These are phyloP conservation scores for Microctonus brassicae DNA, from an alignment of 2,888 invertebrate species.

Conservation along the genomic window DNA sequence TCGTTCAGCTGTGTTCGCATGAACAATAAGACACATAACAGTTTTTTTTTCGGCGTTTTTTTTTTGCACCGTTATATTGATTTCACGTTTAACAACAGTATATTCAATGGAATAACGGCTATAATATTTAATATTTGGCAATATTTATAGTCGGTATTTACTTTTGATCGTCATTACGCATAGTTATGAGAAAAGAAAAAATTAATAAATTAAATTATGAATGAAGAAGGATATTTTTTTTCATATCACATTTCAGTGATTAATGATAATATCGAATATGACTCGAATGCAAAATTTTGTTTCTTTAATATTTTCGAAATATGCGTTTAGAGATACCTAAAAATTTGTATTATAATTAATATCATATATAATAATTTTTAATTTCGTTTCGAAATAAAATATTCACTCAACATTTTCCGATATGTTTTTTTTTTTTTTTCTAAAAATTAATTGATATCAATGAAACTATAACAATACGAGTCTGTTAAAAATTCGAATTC, in stretches of 20 bases:
- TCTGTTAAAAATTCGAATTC: neutral
- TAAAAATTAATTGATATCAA: neutral
- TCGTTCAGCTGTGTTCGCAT: conserved; percentile 64
- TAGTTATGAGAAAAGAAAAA: neutral
- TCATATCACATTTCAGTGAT: no score
- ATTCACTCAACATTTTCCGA: neutral
- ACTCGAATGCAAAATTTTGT: no score
- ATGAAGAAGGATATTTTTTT: no score
- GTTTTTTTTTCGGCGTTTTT: conserved; percentile 47
- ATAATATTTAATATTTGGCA: neutral
- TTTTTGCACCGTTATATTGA: conserved; percentile 13
- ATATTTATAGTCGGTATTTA: conserved; percentile 2
- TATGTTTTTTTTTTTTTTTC: neutral
- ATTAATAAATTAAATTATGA: neutral
- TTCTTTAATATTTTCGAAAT: no score
- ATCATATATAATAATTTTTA: neutral
- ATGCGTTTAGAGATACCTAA: no score
- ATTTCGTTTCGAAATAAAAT: neutral
- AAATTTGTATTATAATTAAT: neutral
- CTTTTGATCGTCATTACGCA: conserved; percentile 5
- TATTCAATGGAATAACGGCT: neutral
- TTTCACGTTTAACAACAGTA: conserved; percentile 3
- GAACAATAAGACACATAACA: conserved; percentile 70
- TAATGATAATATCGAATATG: no score
- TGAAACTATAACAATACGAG: no score